Conservation (phyloP, 2,113 vertebrate species). For the Stegostoma tigrinum region DNA sequence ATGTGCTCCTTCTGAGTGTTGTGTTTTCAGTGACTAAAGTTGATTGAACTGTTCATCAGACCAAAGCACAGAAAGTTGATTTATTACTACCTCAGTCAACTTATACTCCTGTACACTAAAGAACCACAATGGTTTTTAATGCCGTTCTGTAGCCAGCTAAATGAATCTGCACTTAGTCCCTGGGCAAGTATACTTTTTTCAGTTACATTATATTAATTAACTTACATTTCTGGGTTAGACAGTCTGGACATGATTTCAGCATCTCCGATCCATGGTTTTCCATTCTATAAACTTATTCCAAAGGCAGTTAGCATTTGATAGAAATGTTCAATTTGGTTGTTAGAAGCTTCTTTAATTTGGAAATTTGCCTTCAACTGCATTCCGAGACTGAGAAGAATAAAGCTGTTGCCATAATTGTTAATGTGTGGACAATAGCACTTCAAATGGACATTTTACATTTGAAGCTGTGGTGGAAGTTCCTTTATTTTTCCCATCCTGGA, state of each 20-base stretch:
- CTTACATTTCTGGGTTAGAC: too few relatives aligned
- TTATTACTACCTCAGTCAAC: neutral
- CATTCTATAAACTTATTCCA: neutral
- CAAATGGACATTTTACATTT: neutral
- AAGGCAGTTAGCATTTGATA: neutral
- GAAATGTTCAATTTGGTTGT: neutral
- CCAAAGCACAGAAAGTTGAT: constrained; percentile 9
- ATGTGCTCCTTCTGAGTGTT: constrained; percentile 23
- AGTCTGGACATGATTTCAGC: neutral
- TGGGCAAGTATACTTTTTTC: neutral
- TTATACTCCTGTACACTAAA: neutral
- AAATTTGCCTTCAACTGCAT: neutral
- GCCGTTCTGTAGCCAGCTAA: neutral
- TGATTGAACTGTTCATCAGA: constrained; percentile 30
- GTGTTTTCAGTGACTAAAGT: constrained; percentile 30
- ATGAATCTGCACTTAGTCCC: neutral
- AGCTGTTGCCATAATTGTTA: neutral
- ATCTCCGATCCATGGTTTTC: neutral
- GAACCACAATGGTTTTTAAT: constrained; percentile 21
- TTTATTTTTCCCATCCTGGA: neutral
- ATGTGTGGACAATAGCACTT: neutral
- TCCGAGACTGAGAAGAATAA: too few relatives aligned
- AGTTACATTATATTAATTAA: constrained; percentile 12
- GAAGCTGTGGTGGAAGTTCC: neutral
- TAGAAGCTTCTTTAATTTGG: neutral